These are phyloP conservation scores for Noturus placidus DNA, from an alignment of 2,113 vertebrate genomes.

Conservation along the genomic window DNA sequence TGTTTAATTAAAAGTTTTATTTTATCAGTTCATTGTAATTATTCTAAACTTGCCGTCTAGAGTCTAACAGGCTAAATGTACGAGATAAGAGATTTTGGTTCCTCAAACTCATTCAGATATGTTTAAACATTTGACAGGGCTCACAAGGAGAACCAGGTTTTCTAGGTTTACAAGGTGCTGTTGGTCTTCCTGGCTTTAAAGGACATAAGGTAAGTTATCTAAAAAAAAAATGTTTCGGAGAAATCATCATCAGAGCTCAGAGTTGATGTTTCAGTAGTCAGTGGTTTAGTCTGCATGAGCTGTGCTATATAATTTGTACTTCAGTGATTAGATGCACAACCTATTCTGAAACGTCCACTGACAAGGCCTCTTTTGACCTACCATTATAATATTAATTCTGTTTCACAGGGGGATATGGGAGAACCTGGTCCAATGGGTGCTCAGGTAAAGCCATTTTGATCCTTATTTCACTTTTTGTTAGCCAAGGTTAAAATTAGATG, in stretches of 20 bases:
- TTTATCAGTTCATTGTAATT: neutral
- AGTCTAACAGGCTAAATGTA: neutral
- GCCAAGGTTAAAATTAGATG: neutral
- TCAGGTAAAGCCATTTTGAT: conserved; percentile 60
- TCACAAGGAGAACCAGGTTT: conserved; percentile 62
- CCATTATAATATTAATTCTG: neutral
- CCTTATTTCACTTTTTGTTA: neutral
- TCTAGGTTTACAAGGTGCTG: conserved; percentile 62
- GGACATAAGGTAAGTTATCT: conserved; percentile 67
- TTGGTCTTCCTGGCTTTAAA: conserved; percentile 71
- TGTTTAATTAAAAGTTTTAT: neutral
- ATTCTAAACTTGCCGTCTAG: neutral
- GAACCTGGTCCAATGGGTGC: conserved; percentile 61
- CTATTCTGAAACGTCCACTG: neutral
- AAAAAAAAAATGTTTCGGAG: neutral
- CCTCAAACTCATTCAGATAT: neutral
- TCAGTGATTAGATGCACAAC: neutral
- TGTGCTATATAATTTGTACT: neutral
- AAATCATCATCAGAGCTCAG: neutral
- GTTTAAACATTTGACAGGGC: conserved; percentile 53
- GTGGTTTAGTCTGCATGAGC: neutral
- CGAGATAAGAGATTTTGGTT: neutral
- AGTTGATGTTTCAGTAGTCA: neutral
- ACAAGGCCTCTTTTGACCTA: neutral
- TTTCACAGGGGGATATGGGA: conserved; percentile 68